Evolutionary conservation across 2,797 vertebrate genomes (phyloP).

Genomic region (Furcifer pardalis): DNA sequence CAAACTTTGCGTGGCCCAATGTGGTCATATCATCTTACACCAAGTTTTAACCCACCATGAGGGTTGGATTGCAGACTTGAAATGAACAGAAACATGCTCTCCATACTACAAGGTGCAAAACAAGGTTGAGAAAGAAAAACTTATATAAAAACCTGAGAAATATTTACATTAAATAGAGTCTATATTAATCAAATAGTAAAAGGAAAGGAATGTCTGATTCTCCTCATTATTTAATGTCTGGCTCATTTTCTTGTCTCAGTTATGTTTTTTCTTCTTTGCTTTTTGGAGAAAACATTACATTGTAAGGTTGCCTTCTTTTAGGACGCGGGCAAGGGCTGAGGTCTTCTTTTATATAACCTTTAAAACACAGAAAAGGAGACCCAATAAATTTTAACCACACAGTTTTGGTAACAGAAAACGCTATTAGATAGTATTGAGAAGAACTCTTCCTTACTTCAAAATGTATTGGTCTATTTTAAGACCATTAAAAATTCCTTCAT

Average conservation of each 20-base stretch:
- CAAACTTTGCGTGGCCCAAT: conserved; percentile 32
- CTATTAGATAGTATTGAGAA: background rate
- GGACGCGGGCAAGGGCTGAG: conserved; percentile 81
- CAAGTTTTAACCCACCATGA: conserved; percentile 15
- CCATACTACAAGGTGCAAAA: conserved; percentile 69
- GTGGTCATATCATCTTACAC: conserved; percentile 22
- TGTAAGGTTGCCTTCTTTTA: conserved; percentile 88
- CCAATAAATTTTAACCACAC: conserved; percentile 23
- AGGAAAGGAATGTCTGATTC: conserved; percentile 54
- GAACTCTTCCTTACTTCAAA: background rate
- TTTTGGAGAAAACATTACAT: conserved; percentile 90
- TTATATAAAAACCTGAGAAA: conserved; percentile 20
- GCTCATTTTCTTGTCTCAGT: conserved; percentile 30
- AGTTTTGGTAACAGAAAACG: background rate
- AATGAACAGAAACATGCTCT: conserved; percentile 20
- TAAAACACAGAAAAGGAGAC: conserved; percentile 38
- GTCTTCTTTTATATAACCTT: conserved; percentile 95
- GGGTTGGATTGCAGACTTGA: conserved; percentile 40
- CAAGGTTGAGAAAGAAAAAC: conserved; percentile 63
- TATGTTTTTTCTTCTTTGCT: conserved; percentile 80
- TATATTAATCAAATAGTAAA: conserved; percentile 46
- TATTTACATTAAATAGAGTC: conserved; percentile 69
- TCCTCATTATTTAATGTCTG: conserved; percentile 28
- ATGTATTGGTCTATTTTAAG: background rate
- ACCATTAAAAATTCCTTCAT: background rate